Evolutionary conservation across 30 jellyfish, hydroid and myxozoan species (phyloP).

Genomic region (Thelohanellus kitauei): DNA sequence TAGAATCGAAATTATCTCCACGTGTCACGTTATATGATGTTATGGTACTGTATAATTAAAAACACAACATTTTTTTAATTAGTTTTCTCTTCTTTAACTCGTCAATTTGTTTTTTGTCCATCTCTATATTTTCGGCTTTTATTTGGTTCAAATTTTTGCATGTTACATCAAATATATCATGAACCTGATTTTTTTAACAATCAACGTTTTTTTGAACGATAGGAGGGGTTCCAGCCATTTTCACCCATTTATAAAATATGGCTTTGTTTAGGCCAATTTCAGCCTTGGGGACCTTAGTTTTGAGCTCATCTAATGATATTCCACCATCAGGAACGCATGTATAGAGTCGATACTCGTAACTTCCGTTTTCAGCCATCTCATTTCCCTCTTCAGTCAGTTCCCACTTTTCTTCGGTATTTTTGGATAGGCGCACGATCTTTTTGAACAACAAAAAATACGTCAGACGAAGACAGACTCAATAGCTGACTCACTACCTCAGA

Average conservation of each 20-base stretch:
- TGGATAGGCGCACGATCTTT: no score
- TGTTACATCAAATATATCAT: no score
- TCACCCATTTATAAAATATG: slow-evolving; percentile 84
- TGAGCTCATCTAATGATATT: no score
- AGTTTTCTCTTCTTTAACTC: slow-evolving; percentile 53
- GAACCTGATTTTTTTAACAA: no score
- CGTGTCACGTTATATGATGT: slow-evolving; percentile 28
- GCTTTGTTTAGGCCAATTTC: slow-evolving; percentile 83
- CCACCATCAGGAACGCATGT: slow-evolving; percentile 27
- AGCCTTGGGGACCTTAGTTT: slow-evolving; percentile 7
- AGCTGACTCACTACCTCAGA: no score
- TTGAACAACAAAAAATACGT: no score
- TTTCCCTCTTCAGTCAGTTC: slow-evolving; percentile 38
- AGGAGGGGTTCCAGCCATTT: slow-evolving; percentile 53
- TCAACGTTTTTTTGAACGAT: slow-evolving; percentile 31
- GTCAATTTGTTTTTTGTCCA: slow-evolving; percentile 26
- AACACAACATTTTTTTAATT: slow-evolving; percentile 24
- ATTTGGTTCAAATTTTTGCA: slow-evolving; percentile 7
- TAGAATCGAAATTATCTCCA: slow-evolving; percentile 27
- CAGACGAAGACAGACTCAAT: no score
- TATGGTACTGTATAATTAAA: slow-evolving; percentile 8
- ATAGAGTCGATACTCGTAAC: slow-evolving; percentile 34
- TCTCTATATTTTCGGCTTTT: slow-evolving; percentile 12
- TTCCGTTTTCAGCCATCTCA: slow-evolving; percentile 33
- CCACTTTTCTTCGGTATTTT: slow-evolving; percentile 42